Base-by-base conservation (phyloP, 2,113 vertebrate genomes). In the Trochalopteron elliotii region DNA sequence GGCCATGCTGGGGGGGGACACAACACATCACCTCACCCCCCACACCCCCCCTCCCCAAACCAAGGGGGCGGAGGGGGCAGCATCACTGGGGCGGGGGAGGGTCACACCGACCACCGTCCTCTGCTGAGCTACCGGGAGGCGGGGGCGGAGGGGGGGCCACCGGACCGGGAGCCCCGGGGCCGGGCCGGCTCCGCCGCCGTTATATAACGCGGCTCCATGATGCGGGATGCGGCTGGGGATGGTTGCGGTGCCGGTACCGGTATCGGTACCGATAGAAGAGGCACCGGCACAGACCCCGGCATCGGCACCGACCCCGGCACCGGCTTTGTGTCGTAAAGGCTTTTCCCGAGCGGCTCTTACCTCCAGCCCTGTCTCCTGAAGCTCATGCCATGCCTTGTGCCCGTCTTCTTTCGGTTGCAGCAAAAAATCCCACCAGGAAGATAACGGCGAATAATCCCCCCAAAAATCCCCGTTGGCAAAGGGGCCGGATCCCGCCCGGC, bases 271-370 rank as follows among this genome's bases (percentile, higher is more conserved):
- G 24, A 71, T 31, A 35, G 44, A 65, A 52, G 7, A 1, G 39
- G 42, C 42, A 42, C 12, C 49, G 57, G 17, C 75, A 64, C 21
- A 52, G 37, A 61, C 39, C 16, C 13, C 40, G 30, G 50, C 67
- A 57, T 35, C 50, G 59, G 18, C 76, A 64, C 44, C 22, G 37
- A 65, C 9, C 50, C 59, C 50, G 44, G 53, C 78, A 45, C 56
- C 42, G 80, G 92, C 92, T 94, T 96, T 96, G 94, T 94, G 79
- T 60, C 15, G 82, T 9, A 5, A 42, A 70, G 53, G 63, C 10
- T 68, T 75, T 75, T 77, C 49, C 79, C 84, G 70, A 85, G 75
- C 68, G 63, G 91, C 27, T 96, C 98, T 97, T 97, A 98, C 98
- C 98, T 98, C 81, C 94, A 67, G 94, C 83, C 40, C 52, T 49